These are phyloP conservation scores for Anisognathus igniventris DNA, from an alignment of 2,797 vertebrate genomes.

Conservation along the genomic window DNA sequence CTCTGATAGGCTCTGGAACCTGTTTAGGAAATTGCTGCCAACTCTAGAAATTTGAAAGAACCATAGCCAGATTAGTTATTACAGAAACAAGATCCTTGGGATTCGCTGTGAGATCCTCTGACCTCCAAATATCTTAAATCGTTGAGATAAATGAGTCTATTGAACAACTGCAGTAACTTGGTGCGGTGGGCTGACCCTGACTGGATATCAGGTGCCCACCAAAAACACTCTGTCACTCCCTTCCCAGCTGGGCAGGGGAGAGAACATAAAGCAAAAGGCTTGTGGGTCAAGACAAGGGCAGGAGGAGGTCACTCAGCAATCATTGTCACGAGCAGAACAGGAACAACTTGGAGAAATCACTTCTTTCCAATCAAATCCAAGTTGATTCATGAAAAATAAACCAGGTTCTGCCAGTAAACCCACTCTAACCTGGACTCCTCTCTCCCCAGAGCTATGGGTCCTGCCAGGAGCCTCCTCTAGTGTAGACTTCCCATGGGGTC, in stretches of 20 bases:
- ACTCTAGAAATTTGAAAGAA: conserved; percentile 21
- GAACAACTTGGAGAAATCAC: accelerated
- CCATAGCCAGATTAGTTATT: conserved; percentile 33
- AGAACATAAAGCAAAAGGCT: neutral
- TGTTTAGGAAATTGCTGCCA: conserved; percentile 37
- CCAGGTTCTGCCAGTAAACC: neutral
- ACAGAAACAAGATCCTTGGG: conserved; percentile 13
- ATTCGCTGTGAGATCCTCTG: neutral
- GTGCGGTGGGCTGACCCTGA: neutral
- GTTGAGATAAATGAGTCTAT: conserved; percentile 30
- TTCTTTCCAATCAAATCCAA: neutral
- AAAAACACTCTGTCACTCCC: neutral
- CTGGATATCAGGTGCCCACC: neutral
- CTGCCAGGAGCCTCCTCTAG: neutral
- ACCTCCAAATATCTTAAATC: conserved; percentile 10
- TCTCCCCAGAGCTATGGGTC: accelerated
- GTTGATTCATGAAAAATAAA: neutral
- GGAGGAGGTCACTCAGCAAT: neutral
- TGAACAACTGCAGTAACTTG: neutral
- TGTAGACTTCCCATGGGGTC: accelerated
- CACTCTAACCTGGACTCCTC: neutral
- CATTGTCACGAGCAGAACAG: accelerated
- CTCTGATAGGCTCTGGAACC: conserved; percentile 29
- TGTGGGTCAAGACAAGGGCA: accelerated
- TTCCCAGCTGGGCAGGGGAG: neutral